phyloP scores from a whole-genome alignment of 2,888 invertebrate species.

The Monopis laevigella region DNA sequence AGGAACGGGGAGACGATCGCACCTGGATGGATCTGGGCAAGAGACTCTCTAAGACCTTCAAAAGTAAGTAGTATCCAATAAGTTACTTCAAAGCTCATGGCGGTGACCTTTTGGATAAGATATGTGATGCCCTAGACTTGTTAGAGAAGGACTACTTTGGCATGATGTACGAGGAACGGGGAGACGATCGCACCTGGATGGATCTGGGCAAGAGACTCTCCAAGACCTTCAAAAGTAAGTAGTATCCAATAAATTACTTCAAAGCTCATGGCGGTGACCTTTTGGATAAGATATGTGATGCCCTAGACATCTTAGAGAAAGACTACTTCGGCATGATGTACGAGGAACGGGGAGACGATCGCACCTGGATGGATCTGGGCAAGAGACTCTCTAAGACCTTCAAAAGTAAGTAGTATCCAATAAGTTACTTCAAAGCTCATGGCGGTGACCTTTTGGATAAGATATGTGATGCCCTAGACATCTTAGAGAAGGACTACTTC shows the following conservation, averaged over 20 bases:
- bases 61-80: conserved; percentile 66
- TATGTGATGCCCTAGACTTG: conserved; percentile 88
- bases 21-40: conserved; percentile 92
- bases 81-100: not conserved
- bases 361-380: conserved; percentile 90
- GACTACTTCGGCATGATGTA: conserved; percentile 94
- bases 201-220: conserved; percentile 87
- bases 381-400: conserved; percentile 90
- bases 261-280: conserved; percentile 89
- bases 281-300: conserved; percentile 87
- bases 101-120: conserved; percentile 83
- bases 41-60: conserved; percentile 88
- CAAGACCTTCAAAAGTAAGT: conserved; percentile 88
- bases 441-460: conserved; percentile 87
- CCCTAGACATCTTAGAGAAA: conserved; percentile 86
- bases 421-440: conserved; percentile 69
- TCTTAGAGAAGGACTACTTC: conserved; percentile 93
- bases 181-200: conserved; percentile 88
- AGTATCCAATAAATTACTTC: conserved; percentile 9
- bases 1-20: conserved; percentile 81
- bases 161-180: conserved; percentile 82
- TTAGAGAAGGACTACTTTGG: conserved; percentile 95
- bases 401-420: conserved; percentile 70
- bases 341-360: conserved; percentile 80
- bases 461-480: conserved; percentile 87